A percentile compares a stretch with the other conserved stretches of the same genome.
Conservation (phyloP, 2,797 vertebrate species). For the Rhinatrema bivittatum region DNA sequence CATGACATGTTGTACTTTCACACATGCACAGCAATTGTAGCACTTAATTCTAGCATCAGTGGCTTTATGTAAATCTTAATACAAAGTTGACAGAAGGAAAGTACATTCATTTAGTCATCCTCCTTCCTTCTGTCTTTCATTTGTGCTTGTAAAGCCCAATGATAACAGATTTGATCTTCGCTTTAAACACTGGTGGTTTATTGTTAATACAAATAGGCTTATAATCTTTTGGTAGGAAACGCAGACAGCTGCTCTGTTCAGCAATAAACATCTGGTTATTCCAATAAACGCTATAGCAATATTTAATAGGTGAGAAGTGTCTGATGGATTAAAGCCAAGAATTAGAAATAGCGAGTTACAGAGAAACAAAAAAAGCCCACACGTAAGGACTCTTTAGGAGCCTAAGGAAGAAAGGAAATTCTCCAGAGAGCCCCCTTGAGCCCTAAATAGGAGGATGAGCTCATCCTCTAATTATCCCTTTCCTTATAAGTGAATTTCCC, state of each 20-base stretch:
- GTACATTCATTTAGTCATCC: background rate
- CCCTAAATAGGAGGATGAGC: background rate
- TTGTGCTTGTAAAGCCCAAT: conserved; percentile 7
- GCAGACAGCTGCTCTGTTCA: conserved; percentile 51
- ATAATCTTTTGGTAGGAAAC: conserved; percentile 46
- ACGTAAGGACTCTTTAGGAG: conserved; percentile 31
- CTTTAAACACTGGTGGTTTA: conserved; percentile 43
- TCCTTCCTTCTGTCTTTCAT: background rate
- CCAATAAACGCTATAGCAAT: conserved; percentile 54
- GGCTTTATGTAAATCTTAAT: no score
- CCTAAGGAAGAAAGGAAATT: background rate
- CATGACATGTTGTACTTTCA: no score
- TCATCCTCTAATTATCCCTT: no score
- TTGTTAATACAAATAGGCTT: conserved; percentile 46
- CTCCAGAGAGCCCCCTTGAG: background rate
- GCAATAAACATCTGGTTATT: conserved; percentile 56
- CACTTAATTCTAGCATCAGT: no score
- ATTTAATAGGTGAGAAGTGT: conserved; percentile 56
- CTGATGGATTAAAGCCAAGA: conserved; percentile 47
- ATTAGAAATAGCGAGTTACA: conserved; percentile 40
- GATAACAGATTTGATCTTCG: conserved; percentile 22
- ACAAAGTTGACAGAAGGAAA: background rate
- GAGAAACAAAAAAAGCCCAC: conserved; percentile 32
- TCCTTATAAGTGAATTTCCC: no score
- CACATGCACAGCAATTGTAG: no score